phyloP scores from a whole-genome alignment of 2,113 vertebrate species.

The Onychorhynchus coronatus region DNA sequence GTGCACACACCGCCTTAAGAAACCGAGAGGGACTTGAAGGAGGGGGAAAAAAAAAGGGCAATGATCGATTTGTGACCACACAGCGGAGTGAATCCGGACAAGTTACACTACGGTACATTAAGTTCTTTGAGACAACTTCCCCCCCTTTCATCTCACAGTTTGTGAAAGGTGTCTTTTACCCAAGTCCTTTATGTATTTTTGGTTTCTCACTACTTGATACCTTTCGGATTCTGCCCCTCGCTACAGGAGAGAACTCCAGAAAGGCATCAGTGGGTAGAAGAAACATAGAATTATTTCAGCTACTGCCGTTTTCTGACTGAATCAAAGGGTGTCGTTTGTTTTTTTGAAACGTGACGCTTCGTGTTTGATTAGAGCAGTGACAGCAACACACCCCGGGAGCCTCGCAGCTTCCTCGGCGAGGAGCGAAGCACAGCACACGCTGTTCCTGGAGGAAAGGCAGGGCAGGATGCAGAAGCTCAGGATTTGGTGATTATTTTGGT shows the following conservation, averaged over 20 bases:
- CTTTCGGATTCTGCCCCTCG: neutral
- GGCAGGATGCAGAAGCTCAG: neutral
- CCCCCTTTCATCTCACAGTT: neutral
- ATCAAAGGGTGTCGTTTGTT: neutral
- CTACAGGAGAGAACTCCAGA: neutral
- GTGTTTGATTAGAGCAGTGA: neutral
- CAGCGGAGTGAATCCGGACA: neutral
- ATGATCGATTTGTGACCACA: neutral
- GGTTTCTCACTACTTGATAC: neutral
- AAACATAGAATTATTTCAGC: neutral
- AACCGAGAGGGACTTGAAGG: neutral
- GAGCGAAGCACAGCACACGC: neutral
- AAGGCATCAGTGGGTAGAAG: neutral
- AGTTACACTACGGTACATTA: accelerated
- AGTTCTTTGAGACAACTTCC: neutral
- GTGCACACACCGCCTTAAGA: neutral
- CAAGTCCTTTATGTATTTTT: neutral
- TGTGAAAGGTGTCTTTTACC: neutral
- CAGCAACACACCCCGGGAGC: neutral
- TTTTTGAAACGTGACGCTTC: neutral
- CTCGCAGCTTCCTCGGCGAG: neutral
- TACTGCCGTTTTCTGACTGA: neutral
- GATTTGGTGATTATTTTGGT: neutral
- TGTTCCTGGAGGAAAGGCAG: neutral
- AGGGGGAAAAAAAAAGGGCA: neutral